Percentiles rank a stretch among this genome's conserved stretches.
These are phyloP conservation scores for Gallinago undulata DNA, from an alignment of 2,113 vertebrate species.

Conservation along the genomic window DNA sequence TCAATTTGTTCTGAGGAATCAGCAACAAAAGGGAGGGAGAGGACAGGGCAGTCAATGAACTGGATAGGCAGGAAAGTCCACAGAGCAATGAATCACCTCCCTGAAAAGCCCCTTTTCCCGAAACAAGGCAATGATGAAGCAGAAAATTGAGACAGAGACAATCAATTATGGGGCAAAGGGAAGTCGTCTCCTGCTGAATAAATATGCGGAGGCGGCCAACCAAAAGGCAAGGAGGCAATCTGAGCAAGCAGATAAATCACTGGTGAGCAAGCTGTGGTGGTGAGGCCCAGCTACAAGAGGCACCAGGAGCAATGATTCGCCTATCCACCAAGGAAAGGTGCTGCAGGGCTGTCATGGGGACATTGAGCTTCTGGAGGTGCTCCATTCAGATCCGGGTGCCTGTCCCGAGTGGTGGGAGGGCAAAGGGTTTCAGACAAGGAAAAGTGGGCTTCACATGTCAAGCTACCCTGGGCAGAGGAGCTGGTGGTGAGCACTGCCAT, in stretches of 20 bases:
- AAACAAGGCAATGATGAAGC: not conserved
- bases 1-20: slow-evolving; percentile 14
- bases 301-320: not conserved
- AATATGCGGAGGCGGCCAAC: not conserved
- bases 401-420: not conserved
- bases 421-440: not conserved
- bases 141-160: slow-evolving; percentile 2
- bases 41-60: not conserved
- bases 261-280: accelerated
- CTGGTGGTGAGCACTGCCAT: not conserved
- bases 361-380: not conserved
- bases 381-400: not conserved
- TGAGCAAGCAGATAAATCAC: not conserved
- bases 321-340: not conserved
- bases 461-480: not conserved
- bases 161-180: not conserved
- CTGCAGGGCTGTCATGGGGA: not conserved
- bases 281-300: not conserved
- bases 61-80: not conserved
- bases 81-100: slow-evolving; percentile 43
- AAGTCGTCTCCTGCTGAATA: not conserved
- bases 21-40: not conserved
- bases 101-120: not conserved
- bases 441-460: not conserved
- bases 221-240: not conserved